These are phyloP conservation scores for Blastobasis adustella DNA, from an alignment of 2,888 invertebrate species.

Conservation along the genomic window DNA sequence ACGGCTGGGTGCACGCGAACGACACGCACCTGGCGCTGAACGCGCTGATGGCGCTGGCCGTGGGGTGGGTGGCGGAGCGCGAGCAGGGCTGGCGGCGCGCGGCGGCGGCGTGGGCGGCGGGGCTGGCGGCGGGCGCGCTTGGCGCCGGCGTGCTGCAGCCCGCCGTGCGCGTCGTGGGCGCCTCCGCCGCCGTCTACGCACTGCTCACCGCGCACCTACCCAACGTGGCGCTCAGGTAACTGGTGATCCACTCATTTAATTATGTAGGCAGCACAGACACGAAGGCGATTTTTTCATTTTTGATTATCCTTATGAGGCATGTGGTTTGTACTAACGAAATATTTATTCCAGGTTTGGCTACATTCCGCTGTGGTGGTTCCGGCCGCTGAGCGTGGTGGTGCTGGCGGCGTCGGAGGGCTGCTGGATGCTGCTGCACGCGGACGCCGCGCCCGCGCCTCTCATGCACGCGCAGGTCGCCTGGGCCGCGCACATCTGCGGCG, in stretches of 20 bases:
- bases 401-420: conserved; percentile 76
- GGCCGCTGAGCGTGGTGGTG: conserved; percentile 76
- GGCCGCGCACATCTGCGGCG: conserved; percentile 83
- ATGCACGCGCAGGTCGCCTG: conserved; percentile 72
- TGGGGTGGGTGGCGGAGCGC: conserved; percentile 75
- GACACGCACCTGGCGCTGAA: conserved; percentile 85
- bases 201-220: conserved; percentile 90
- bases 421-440: conserved; percentile 50
- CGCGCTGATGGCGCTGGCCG: conserved; percentile 57
- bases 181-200: conserved; percentile 93
- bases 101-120: conserved; percentile 81
- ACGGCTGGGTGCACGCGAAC: conserved; percentile 87
- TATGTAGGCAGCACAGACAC: too few species aligned
- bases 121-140: conserved; percentile 84
- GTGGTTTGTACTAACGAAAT: not conserved
- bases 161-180: conserved; percentile 85
- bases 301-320: too few species aligned
- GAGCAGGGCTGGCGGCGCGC: conserved; percentile 86
- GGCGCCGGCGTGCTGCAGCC: conserved; percentile 85
- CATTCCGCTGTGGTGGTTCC: conserved; percentile 69
- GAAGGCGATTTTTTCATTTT: too few species aligned
- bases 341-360: conserved; percentile 43
- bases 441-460: conserved; percentile 9
- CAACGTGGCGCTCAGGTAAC: conserved; percentile 80
- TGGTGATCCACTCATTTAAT: too few species aligned